phyloP scores from a whole-genome alignment of 1,140 invertebrate genomes.

The Leptinotarsa texana region DNA sequence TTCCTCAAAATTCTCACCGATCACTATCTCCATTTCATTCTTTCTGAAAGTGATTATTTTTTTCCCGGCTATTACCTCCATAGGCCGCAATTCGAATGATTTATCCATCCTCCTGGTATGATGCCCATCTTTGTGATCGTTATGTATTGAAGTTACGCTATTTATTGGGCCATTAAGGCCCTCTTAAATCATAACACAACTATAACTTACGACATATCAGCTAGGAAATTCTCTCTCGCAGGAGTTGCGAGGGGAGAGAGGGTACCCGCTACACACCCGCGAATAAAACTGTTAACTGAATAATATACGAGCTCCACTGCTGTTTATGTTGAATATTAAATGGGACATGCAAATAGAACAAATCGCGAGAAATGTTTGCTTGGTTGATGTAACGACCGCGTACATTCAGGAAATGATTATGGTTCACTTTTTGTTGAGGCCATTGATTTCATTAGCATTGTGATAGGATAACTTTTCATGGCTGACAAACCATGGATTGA shows the following conservation, averaged over 20 bases:
- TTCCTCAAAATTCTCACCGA: too few species aligned
- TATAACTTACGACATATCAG: constrained; percentile 53
- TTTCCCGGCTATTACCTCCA: neutral
- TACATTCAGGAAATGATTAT: constrained; percentile 9
- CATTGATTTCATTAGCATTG: neutral
- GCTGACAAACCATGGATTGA: too few species aligned
- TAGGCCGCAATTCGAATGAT: constrained; percentile 13
- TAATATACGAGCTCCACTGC: constrained; percentile 39
- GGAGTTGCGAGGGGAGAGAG: constrained; percentile 25
- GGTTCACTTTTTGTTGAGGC: neutral
- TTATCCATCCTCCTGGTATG: constrained; percentile 7
- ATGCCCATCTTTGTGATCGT: constrained; percentile 48
- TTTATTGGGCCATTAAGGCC: constrained; percentile 55
- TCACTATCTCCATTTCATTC: too few species aligned
- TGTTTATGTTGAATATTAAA: constrained; percentile 41
- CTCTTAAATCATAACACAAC: constrained; percentile 53
- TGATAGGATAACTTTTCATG: too few species aligned
- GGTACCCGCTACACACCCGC: constrained; percentile 5
- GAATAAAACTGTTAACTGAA: constrained; percentile 39
- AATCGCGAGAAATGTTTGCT: constrained; percentile 13
- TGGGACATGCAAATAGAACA: constrained; percentile 39
- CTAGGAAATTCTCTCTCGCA: constrained; percentile 32
- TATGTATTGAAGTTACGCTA: constrained; percentile 54
- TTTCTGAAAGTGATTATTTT: too few species aligned
- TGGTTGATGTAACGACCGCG: constrained; percentile 10